phyloP scores from a whole-genome alignment of 2,797 vertebrate species.

The Natrix natrix region DNA sequence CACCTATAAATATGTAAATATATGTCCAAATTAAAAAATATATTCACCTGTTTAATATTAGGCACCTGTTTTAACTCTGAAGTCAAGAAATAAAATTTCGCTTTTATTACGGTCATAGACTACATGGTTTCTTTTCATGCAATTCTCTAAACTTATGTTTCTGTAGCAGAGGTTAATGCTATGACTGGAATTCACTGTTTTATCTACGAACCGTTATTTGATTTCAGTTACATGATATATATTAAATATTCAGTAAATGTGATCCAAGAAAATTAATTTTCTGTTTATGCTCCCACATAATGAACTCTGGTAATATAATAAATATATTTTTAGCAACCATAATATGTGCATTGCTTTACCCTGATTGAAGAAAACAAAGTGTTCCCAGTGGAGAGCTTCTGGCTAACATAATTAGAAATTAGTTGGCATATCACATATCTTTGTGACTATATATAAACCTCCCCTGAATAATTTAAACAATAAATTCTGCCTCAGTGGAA shows the following conservation, averaged over 20 bases:
- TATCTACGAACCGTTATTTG: slow-evolving; percentile 15
- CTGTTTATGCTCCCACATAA: slow-evolving; percentile 39
- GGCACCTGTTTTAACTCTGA: neutral
- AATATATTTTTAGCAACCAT: slow-evolving; percentile 38
- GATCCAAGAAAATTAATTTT: slow-evolving; percentile 59
- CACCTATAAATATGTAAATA: neutral
- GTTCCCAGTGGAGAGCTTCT: slow-evolving; percentile 45
- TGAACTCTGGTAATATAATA: slow-evolving; percentile 39
- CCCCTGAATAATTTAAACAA: slow-evolving; percentile 62
- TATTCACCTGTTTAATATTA: neutral
- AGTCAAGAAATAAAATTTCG: neutral
- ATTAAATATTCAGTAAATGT: slow-evolving; percentile 44
- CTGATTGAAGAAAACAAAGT: slow-evolving; percentile 29
- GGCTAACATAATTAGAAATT: slow-evolving; percentile 63
- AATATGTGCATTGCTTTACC: slow-evolving; percentile 23
- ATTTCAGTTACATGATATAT: slow-evolving; percentile 27
- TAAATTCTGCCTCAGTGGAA: slow-evolving; percentile 45
- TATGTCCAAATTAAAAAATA: neutral
- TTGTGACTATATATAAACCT: slow-evolving; percentile 43
- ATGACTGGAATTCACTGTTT: slow-evolving; percentile 24
- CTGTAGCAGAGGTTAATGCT: neutral
- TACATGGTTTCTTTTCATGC: neutral
- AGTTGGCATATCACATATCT: slow-evolving; percentile 57
- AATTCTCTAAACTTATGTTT: neutral
- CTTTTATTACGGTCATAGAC: neutral